Evolutionary conservation across 2,797 vertebrate genomes (phyloP), one percentile per base, ranked within the genome.

Genomic region (Cirrhinus molitorella): DNA sequence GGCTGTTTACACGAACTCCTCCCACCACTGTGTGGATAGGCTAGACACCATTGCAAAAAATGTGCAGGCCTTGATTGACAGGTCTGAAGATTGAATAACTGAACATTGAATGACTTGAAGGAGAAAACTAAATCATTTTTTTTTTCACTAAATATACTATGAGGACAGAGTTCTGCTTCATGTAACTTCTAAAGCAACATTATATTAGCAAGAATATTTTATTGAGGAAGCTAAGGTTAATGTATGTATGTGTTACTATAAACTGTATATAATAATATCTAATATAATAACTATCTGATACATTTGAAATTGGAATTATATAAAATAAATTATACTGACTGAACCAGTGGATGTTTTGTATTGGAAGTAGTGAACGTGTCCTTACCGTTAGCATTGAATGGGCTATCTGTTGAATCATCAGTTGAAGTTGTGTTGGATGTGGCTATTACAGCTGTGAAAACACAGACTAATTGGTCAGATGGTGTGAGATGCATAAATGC

Each of bases 401-500:
- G 23, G n/a, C 16, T 68, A 37, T 34, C 34, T 68, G 49, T 68
- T 6, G 23, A 28, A 55, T 43, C n/a, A n/a, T 3, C n/a, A 1
- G 67, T 57, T 34, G 49, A 59, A 40, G 5, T 0, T 0, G 0
- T 0, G 63, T 9, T 16, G 4, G 23, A 21, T 31, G n/a, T 37
- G 43, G 0, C 66, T 28, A 49, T 80, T 55, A 76, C 23, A 70
- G 17, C 84, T 86, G 79, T 70, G 53, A 81, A 43, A 55, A 84
- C 31, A 85, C 61, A 74, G 12, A 61, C 12, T n/a, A 83, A 57
- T 31, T 71, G 12, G 16, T 80, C 31, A n/a, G 23, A 12, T 66
- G 16, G 28, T 19, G 51, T 31, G 10, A 31, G 8, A 45, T 61
- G 4, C n/a, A 25, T 28, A 25, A 6, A 53, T 13, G 11, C 14